Conservation (phyloP, 2,113 vertebrate genomes). For the Sinocyclocheilus maitianheensis region DNA sequence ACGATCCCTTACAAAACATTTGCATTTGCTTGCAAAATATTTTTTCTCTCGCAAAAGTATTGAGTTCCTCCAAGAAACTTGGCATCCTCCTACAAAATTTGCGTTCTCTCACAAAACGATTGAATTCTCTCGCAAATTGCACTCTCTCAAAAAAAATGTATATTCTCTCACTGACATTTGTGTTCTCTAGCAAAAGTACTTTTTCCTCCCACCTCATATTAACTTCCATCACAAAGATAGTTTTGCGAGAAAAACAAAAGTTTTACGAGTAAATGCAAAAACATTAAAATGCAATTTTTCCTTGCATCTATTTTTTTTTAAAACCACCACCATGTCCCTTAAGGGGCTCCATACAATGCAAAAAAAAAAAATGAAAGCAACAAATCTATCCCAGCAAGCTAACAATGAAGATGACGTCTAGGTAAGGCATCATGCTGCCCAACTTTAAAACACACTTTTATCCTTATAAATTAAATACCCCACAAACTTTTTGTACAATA, state of each 20-base stretch:
- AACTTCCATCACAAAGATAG: not conserved
- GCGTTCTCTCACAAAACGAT: not conserved
- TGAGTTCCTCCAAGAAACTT: not conserved
- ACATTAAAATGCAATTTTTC: not conserved
- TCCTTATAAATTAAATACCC: not conserved
- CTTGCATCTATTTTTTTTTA: too few relatives aligned
- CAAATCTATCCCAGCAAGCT: not conserved
- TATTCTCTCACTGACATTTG: too few relatives aligned
- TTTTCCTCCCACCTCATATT: not conserved
- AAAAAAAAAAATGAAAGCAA: not conserved
- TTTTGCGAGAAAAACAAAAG: not conserved
- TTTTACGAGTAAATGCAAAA: not conserved
- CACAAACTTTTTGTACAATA: not conserved
- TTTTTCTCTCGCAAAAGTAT: too few relatives aligned
- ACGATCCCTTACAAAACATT: too few relatives aligned
- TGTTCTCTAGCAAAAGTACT: not conserved
- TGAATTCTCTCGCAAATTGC: too few relatives aligned
- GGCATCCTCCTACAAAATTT: not conserved
- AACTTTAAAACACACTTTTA: not conserved
- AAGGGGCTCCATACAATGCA: not conserved
- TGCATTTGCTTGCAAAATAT: not conserved
- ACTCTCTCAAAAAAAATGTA: too few relatives aligned
- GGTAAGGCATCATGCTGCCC: not conserved
- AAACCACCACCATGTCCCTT: not conserved
- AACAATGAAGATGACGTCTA: not conserved